These are phyloP conservation scores for Motacilla tschutschensis DNA, from an alignment of 2,113 vertebrate species.

Conservation along the genomic window DNA sequence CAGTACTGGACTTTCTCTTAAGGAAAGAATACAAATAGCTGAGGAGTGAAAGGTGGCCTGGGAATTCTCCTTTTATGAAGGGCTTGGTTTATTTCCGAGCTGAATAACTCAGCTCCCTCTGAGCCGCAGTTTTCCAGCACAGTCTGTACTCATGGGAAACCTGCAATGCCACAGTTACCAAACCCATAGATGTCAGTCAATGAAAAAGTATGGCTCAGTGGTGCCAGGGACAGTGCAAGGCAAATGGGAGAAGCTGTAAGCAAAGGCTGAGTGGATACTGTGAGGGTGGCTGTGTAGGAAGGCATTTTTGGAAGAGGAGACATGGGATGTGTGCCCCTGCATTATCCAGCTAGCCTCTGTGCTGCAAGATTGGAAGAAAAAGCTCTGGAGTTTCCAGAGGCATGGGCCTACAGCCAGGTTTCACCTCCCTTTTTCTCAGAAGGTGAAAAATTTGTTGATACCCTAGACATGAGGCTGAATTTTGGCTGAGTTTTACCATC, in stretches of 20 bases:
- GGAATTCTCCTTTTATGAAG: constrained; percentile 21
- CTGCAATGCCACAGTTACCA: not conserved
- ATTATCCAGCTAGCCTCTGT: not conserved
- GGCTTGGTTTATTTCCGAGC: not conserved
- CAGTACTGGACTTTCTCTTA: constrained; percentile 3
- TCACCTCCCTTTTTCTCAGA: not conserved
- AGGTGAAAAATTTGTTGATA: not conserved
- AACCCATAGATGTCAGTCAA: not conserved
- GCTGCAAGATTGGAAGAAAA: not conserved
- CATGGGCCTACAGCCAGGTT: not conserved
- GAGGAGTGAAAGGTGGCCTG: constrained; percentile 35
- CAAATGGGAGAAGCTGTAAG: not conserved
- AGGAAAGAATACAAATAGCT: constrained; percentile 37
- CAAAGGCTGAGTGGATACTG: not conserved
- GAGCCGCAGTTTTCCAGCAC: not conserved
- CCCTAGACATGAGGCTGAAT: not conserved
- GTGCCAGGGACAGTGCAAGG: not conserved
- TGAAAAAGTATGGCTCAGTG: not conserved
- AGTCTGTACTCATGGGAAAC: not conserved
- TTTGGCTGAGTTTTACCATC: not conserved
- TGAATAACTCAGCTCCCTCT: not conserved
- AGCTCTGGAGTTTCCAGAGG: not conserved
- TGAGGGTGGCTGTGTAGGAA: not conserved
- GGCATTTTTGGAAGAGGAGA: not conserved
- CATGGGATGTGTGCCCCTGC: not conserved